Conservation (phyloP, 2,888 invertebrate species). For the Zygothrica quintamaculata region DNA sequence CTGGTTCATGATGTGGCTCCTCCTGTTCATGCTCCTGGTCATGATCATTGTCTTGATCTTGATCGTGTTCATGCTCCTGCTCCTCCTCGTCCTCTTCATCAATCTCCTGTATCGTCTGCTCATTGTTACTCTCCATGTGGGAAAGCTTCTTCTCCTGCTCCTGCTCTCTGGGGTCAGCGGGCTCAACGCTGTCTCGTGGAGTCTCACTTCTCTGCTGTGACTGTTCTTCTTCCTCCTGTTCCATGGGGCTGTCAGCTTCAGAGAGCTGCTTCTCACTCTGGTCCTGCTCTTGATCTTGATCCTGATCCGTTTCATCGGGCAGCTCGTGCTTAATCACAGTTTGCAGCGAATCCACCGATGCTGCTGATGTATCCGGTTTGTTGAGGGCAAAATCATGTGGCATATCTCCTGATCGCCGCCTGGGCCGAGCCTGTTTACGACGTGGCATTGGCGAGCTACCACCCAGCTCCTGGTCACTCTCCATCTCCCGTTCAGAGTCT, state of each 20-base stretch:
- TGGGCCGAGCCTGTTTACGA: slow-evolving; percentile 93
- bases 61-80: slow-evolving; percentile 36
- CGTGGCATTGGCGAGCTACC: slow-evolving; percentile 92
- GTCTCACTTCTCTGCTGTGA: slow-evolving; percentile 1
- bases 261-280: slow-evolving; percentile 24
- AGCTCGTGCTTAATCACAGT: slow-evolving; percentile 84
- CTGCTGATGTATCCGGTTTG: slow-evolving; percentile 79
- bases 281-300: slow-evolving; percentile 42
- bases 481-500: slow-evolving; percentile 82
- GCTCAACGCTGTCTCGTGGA: too few relatives aligned
- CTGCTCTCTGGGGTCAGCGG: slow-evolving; percentile 21
- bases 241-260: slow-evolving; percentile 31
- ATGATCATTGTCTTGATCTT: slow-evolving; percentile 24
- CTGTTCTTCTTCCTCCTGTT: slow-evolving; percentile 44
- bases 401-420: slow-evolving; percentile 91
- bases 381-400: slow-evolving; percentile 84
- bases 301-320: slow-evolving; percentile 69
- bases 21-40: slow-evolving; percentile 17
- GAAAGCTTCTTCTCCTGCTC: slow-evolving; percentile 10
- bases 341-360: slow-evolving; percentile 60
- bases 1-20: slow-evolving; percentile 23
- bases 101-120: slow-evolving; percentile 25
- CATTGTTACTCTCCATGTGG: slow-evolving; percentile 15
- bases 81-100: slow-evolving; percentile 55
- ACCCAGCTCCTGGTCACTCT: slow-evolving; percentile 73